Percentiles rank a stretch among this genome's conserved stretches.
These are phyloP conservation scores for Sebastes hubbsi DNA, from an alignment of 2,797 vertebrate genomes.

Conservation along the genomic window DNA sequence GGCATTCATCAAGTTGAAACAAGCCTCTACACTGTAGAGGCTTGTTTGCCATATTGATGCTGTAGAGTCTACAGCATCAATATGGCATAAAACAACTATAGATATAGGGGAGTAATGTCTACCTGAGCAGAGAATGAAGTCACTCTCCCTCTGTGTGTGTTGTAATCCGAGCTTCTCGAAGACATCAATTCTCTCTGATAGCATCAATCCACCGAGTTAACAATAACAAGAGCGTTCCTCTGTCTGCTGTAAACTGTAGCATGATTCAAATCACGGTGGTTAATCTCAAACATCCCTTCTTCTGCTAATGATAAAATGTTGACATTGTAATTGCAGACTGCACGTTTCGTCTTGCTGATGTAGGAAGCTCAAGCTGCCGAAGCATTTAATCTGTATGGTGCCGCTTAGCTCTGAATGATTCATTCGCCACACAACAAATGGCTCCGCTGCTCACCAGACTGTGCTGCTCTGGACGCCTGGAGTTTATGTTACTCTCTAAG, in stretches of 20 bases:
- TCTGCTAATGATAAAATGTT: neutral
- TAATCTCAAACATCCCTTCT: neutral
- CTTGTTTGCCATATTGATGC: too few relatives aligned
- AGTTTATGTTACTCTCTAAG: slow-evolving; percentile 55
- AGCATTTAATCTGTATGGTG: slow-evolving; percentile 30
- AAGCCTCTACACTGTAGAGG: too few relatives aligned
- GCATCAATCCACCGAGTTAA: slow-evolving; percentile 18
- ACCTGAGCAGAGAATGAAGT: too few relatives aligned
- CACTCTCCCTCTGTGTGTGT: too few relatives aligned
- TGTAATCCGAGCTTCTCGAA: too few relatives aligned
- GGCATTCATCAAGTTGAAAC: neutral
- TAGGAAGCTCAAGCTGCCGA: slow-evolving; percentile 16
- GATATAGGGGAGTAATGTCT: too few relatives aligned
- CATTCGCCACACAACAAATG: slow-evolving; percentile 27
- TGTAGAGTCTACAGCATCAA: too few relatives aligned
- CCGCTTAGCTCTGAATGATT: slow-evolving; percentile 48
- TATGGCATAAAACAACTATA: too few relatives aligned
- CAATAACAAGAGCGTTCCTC: neutral
- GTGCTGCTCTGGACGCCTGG: slow-evolving; percentile 29
- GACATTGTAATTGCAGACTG: neutral
- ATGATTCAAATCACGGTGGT: neutral
- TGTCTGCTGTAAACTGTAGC: neutral
- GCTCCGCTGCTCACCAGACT: slow-evolving; percentile 26
- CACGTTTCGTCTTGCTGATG: neutral
- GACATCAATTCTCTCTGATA: neutral